Percentiles rank a stretch among this genome's conserved stretches.
Evolutionary conservation across 1,140 invertebrate species (phyloP).

Genomic region (Odontomachus brunneus): DNA sequence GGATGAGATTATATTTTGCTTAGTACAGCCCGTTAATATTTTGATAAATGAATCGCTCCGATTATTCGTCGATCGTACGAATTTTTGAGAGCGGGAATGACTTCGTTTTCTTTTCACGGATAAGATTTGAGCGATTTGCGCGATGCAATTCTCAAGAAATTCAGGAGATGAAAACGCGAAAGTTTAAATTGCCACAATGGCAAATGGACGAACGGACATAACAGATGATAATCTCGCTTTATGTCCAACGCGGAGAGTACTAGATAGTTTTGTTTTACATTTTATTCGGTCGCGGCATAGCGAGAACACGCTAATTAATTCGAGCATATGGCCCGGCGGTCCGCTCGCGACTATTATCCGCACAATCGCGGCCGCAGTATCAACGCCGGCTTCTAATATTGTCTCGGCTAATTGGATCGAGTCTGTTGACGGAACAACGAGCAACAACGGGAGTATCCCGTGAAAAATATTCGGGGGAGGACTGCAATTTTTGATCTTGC

Average conservation of each 20-base stretch:
- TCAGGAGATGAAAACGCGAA: not conserved
- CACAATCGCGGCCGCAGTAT: slow-evolving; percentile 30
- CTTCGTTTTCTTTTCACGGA: not conserved
- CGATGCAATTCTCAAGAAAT: not conserved
- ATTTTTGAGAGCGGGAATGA: too few species aligned
- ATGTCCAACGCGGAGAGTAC: not conserved
- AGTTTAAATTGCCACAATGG: slow-evolving; percentile 27
- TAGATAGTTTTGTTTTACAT: not conserved
- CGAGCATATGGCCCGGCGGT: not conserved
- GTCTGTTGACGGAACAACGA: slow-evolving; percentile 7
- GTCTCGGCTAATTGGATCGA: slow-evolving; percentile 49
- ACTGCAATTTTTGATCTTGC: too few species aligned
- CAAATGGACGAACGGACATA: not conserved
- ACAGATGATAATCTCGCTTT: not conserved
- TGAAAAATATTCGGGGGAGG: not conserved
- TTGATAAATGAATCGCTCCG: too few species aligned
- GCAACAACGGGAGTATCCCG: slow-evolving; percentile 16
- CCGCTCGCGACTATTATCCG: slow-evolving; percentile 44
- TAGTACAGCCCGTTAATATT: too few species aligned
- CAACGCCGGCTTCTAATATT: slow-evolving; percentile 37
- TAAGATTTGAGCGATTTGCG: not conserved
- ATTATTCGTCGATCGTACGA: too few species aligned
- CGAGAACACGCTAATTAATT: slow-evolving; percentile 37
- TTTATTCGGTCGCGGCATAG: not conserved
- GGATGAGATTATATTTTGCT: too few species aligned